Base-by-base conservation (phyloP, 2,888 invertebrate genomes). In the Sminthurides aquaticus region DNA sequence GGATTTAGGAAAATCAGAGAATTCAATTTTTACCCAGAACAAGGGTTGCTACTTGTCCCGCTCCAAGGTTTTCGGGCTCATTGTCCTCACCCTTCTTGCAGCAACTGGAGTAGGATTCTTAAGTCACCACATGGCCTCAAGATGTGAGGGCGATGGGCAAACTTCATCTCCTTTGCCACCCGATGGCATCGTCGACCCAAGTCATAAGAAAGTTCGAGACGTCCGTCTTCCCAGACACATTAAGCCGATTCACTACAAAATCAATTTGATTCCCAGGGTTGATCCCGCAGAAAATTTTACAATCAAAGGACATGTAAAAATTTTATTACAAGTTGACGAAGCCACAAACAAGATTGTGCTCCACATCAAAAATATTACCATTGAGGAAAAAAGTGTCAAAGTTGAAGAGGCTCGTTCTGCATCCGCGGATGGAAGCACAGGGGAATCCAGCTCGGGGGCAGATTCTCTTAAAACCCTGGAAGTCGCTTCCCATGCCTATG, bases 41-140 rank as follows among this genome's bases (percentile, higher is more conserved):
- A 81, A 82, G 60, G 86, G 86, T 26, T 82, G 86, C 71, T 84
- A 84, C 75, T 78, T 90, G 60, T 86, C 87, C 26, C 84, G 84
- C 72, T 84, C 84, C 67, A 83, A 87, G 18, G 83, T 84, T 3
- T 57, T 69, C 20, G 79, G 85, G 57, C 79, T 88, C 22, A 62
- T 76, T 27, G 87, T 89, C 76, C 77, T 85, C 1, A 80, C 84
- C 70, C 84, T 85, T 8, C 77, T 89, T 58, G 81, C 88, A 27
- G 69, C 69, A 29, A 69, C 72, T 2, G 85, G 85, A 54, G 88
- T 88, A 1, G 87, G 88, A 5, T 82, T 90, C 34, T 79, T 90
- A 71, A 88, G 89, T 25, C 89, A 89, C 78, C 87, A 88, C 78
- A 86, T 89, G 74, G 85, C 87, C 20, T 84, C 87, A 0, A 87